A percentile compares a stretch with the other conserved stretches of the same genome.
Conservation (phyloP, 2,797 vertebrate species). For the Anabacerthia variegaticeps region DNA sequence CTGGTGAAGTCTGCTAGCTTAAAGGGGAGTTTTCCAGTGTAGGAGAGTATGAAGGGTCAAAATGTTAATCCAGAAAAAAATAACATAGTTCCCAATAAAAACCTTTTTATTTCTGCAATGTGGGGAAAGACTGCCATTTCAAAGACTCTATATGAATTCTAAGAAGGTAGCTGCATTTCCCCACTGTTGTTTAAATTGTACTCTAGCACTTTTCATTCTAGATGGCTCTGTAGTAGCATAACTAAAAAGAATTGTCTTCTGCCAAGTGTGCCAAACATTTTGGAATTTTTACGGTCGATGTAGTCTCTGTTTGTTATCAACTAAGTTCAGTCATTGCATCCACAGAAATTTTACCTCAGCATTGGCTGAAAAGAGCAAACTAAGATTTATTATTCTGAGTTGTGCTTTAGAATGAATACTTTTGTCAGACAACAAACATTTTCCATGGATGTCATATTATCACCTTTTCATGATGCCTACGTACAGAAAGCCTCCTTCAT, state of each 20-base stretch:
- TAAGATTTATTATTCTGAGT: background rate
- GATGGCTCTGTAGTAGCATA: background rate
- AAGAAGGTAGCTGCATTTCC: background rate
- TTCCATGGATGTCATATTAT: background rate
- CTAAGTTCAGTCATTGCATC: background rate
- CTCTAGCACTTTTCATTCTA: background rate
- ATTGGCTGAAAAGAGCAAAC: background rate
- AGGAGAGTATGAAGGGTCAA: background rate
- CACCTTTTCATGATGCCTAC: background rate
- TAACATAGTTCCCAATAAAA: background rate
- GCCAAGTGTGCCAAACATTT: background rate
- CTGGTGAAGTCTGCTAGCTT: background rate
- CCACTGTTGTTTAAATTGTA: background rate
- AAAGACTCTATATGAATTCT: background rate
- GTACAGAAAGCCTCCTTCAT: background rate
- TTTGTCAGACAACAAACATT: background rate
- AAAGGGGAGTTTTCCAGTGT: background rate
- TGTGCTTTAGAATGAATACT: background rate
- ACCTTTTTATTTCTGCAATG: background rate
- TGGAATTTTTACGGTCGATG: background rate
- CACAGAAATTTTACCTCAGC: background rate
- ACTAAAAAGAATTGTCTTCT: background rate
- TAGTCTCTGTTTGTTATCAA: background rate
- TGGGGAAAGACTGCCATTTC: background rate
- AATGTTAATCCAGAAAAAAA: background rate